Percentiles rank a stretch among this genome's conserved stretches.
These are phyloP conservation scores for Prenolepis imparis DNA, from an alignment of 2,888 invertebrate species.

Conservation along the genomic window DNA sequence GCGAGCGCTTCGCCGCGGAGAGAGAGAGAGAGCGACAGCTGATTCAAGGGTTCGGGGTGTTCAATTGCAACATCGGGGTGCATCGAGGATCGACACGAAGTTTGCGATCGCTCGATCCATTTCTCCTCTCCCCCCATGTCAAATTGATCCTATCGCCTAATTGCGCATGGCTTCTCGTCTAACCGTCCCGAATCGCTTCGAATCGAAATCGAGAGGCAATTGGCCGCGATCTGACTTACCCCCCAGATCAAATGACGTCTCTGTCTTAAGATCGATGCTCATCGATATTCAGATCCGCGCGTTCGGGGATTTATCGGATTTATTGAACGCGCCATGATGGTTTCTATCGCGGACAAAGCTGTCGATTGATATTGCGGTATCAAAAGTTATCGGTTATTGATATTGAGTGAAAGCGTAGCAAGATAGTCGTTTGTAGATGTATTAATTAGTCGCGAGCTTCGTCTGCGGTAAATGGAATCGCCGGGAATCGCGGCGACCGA, in stretches of 20 bases:
- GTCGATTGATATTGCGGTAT: constrained; percentile 23
- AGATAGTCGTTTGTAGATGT: constrained; percentile 17
- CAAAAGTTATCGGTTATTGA: constrained; percentile 50
- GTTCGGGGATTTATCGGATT: not conserved
- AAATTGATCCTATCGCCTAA: constrained; percentile 68
- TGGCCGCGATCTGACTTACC: constrained; percentile 38
- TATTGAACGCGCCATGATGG: constrained; percentile 21
- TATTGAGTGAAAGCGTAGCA: constrained; percentile 10
- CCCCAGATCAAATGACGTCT: constrained; percentile 27
- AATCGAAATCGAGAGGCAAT: constrained; percentile 56
- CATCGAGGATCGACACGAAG: constrained; percentile 69
- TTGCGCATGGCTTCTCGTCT: constrained; percentile 63
- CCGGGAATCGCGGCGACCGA: not conserved
- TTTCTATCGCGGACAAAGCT: not conserved
- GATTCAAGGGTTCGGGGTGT: constrained; percentile 37
- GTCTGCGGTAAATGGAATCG: constrained; percentile 12
- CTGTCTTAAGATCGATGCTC: constrained; percentile 30
- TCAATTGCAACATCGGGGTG: constrained; percentile 47
- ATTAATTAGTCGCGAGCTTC: constrained; percentile 27
- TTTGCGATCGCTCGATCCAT: constrained; percentile 67
- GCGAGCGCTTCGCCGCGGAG: constrained; percentile 50
- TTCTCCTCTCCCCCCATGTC: not conserved
- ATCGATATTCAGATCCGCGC: constrained; percentile 27
- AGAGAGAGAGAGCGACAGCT: not conserved
- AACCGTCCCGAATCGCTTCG: constrained; percentile 45